A percentile compares a stretch with the other conserved stretches of the same genome.
phyloP scores from a whole-genome alignment of 2,113 vertebrate genomes.

The Cariama cristata region DNA sequence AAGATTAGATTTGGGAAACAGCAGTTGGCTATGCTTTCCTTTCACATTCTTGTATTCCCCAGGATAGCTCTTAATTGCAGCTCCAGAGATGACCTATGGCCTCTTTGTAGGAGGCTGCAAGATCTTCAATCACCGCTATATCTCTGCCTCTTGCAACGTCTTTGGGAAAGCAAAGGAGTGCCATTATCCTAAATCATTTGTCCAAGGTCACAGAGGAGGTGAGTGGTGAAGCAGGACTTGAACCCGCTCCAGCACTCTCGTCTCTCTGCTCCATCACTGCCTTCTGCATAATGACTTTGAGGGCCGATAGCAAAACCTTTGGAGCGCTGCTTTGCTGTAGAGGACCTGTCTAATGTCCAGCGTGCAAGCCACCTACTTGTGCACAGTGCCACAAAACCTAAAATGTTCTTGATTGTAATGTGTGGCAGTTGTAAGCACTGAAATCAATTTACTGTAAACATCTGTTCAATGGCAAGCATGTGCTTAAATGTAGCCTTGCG shows the following conservation, averaged over 20 bases:
- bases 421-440: neutral
- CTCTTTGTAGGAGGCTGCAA: neutral
- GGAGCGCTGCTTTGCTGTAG: neutral
- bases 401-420: neutral
- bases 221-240: neutral
- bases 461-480: neutral
- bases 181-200: neutral
- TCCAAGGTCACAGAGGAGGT: neutral
- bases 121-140: neutral
- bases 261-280: neutral
- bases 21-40: neutral
- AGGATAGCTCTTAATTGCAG: neutral
- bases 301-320: neutral
- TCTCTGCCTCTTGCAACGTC: neutral
- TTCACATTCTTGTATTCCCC: neutral
- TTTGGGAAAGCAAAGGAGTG: neutral
- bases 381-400: neutral
- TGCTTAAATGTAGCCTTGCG: neutral
- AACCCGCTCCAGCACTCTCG: neutral
- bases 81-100: neutral
- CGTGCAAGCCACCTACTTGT: neutral
- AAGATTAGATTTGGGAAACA: neutral
- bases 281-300: neutral
- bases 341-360: neutral
- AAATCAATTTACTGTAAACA: neutral